Evolutionary conservation across 2,888 invertebrate genomes (phyloP), one percentile per base, ranked within the genome.

Genomic region (Lampropteryx suffumata): DNA sequence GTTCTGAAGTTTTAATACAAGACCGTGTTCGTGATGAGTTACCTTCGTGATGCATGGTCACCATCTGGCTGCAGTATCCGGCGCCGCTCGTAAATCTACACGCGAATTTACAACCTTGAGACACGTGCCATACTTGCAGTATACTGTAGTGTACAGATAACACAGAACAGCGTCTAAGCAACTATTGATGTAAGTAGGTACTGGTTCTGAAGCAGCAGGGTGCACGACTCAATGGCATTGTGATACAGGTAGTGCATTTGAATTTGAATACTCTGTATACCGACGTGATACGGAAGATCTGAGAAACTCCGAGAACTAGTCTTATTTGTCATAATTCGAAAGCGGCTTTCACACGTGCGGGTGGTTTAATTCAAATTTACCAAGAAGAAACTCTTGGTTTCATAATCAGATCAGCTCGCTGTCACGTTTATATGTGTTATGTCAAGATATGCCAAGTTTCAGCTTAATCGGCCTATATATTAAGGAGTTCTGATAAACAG

Each of bases 1-100:
- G 5, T 6, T 36, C 9, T 27, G 12, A 36, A 36, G 12, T 26
- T 26, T 36, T 26, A 8, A 1, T 28, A 24, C 24, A 3, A 36
- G 24, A 12, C 14, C 26, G 32, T 12, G 48, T 27, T 47, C 9
- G 21, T 43, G 27, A 34, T 11, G 27, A 35, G 42, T 37, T 33
- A 63, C 59, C 64, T 64, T 62, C 45, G 57, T 58, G 51, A 57
- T 62, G 59, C 61, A 34, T 29, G 65, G 65, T 69, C 63, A 65
- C 67, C 69, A 73, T 71, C 69, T 72, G 71, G 67, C 66, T 42
- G 70, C 70, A 70, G 70, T 69, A 66, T 70, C 65, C 58, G 62
- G 69, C 69, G 66, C 47, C 54, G 65, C 59, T 73, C 79, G 74
- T 79, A 79, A 79, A 78, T 76, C 72, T 68, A 52, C 58, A 56